Base-by-base conservation (phyloP, 2,113 vertebrate genomes). In the Odocoileus virginianus region DNA sequence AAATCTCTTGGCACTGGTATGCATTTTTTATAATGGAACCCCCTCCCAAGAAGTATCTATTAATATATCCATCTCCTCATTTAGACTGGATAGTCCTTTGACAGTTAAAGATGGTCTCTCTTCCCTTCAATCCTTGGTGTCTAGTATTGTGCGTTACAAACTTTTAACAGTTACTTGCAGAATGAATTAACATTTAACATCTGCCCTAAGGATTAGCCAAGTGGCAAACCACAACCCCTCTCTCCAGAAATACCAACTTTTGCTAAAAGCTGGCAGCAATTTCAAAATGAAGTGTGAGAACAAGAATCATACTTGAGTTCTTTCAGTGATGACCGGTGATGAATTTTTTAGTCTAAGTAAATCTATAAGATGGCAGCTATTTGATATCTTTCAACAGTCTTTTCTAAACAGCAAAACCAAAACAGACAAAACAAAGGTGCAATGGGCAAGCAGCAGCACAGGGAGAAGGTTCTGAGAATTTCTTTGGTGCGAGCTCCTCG, bases 221-320 rank as follows among this genome's bases (percentile, higher is more conserved):
- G 36, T 21, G 6, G 28, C 67, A 74, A 50, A 92, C 10, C 33
- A 61, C 36, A 83, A 57, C n/a, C 25, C 36, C 28, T 94, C 67
- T 85, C 78, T 93, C 74, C 76, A 88, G 7, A 97, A 97, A 12
- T 54, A 95, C 58, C 16, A 79, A 85, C 21, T 87, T 91, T 36
- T 87, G 58, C 36, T 76, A 85, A 90, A 89, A 90, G n/a, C 13
- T 57, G 55, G 45, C 52, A 84, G n/a, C 82, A 36, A 83, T 61
- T 81, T 95, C 27, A 93, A 91, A 94, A 74, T 71, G 4, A 92
- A 92, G 87, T 52, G 28, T 95, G 58, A 97, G 57, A 96, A 28
- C 43, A 79, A 85, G 71, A 81, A 91, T 30, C 21, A 36, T 67
- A 94, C 58, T 57, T 58, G 40, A 96, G 11, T 81, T 71, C 43